A percentile compares a stretch with the other conserved stretches of the same genome.
These are phyloP conservation scores for Dorcus hopei DNA, from an alignment of 2,888 invertebrate species.

Conservation along the genomic window DNA sequence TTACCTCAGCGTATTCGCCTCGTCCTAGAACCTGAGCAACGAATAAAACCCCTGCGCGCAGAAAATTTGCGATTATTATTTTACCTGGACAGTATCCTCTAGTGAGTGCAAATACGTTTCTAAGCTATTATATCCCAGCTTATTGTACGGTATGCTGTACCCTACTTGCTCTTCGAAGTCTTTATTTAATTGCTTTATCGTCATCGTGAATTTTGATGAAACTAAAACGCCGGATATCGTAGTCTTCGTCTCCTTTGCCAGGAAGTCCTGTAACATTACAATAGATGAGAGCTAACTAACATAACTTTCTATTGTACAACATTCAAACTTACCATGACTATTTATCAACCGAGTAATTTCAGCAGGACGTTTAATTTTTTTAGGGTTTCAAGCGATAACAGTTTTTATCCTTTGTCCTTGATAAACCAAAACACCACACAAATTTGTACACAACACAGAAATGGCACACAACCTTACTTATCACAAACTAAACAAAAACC, in stretches of 20 bases:
- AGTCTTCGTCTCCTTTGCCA: constrained; percentile 3
- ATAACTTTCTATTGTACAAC: too few relatives aligned
- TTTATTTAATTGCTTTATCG: constrained; percentile 8
- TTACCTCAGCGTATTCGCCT: constrained; percentile 9
- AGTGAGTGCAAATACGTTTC: constrained; percentile 9
- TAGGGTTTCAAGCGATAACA: too few relatives aligned
- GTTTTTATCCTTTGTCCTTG: too few relatives aligned
- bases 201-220: constrained; percentile 11
- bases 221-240: constrained; percentile 11
- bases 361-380: too few relatives aligned
- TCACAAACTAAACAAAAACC: too few relatives aligned
- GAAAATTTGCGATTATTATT: not conserved
- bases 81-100: constrained; percentile 6
- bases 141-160: constrained; percentile 7
- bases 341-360: too few relatives aligned
- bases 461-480: too few relatives aligned
- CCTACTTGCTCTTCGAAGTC: constrained; percentile 6
- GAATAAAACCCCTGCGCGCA: not conserved
- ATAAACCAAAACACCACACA: too few relatives aligned
- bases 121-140: constrained; percentile 6
- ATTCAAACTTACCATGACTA: too few relatives aligned
- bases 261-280: not conserved
- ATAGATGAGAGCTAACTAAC: not conserved
- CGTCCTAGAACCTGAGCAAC: constrained; percentile 5
- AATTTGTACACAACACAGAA: too few relatives aligned